These are phyloP conservation scores for Siphlonurus alternatus DNA, from an alignment of 2,888 invertebrate genomes.

Conservation along the genomic window DNA sequence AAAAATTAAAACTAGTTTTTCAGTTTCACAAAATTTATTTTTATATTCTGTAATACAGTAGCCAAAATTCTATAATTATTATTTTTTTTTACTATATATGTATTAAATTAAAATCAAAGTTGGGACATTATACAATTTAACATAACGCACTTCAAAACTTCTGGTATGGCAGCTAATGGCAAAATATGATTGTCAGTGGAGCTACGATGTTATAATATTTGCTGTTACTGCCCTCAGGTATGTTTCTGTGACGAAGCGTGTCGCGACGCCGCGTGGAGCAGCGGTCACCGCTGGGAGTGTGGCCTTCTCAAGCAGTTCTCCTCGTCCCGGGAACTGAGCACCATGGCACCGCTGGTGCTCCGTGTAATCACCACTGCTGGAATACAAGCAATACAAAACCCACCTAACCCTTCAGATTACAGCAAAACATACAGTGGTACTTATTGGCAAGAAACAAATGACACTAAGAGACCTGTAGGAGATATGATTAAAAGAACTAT, in stretches of 20 bases:
- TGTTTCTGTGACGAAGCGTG: conserved; percentile 26
- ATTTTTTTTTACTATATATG: not conserved
- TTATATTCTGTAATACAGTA: too few species aligned
- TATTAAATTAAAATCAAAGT: too few species aligned
- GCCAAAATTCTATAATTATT: too few species aligned
- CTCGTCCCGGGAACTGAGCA: conserved; percentile 15
- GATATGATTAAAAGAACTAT: conserved; percentile 25
- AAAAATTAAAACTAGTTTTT: too few species aligned
- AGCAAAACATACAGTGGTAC: conserved; percentile 24
- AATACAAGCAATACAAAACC: not conserved
- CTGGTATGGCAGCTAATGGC: not conserved
- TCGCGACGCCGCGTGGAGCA: conserved; percentile 20
- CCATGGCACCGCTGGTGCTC: conserved; percentile 19
- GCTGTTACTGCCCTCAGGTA: conserved; percentile 19
- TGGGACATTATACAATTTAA: not conserved
- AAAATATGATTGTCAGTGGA: not conserved
- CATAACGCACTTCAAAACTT: not conserved
- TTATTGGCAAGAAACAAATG: conserved; percentile 24
- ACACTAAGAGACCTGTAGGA: conserved; percentile 19
- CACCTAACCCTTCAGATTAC: conserved; percentile 9
- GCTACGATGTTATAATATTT: not conserved
- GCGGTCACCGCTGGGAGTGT: conserved; percentile 27
- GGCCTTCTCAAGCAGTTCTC: conserved; percentile 21
- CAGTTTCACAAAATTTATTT: too few species aligned
- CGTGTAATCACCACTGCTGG: conserved; percentile 15